A percentile compares a stretch with the other conserved stretches of the same genome.
phyloP scores from a whole-genome alignment of 1,140 invertebrate species.

The Eumaeus atala region DNA sequence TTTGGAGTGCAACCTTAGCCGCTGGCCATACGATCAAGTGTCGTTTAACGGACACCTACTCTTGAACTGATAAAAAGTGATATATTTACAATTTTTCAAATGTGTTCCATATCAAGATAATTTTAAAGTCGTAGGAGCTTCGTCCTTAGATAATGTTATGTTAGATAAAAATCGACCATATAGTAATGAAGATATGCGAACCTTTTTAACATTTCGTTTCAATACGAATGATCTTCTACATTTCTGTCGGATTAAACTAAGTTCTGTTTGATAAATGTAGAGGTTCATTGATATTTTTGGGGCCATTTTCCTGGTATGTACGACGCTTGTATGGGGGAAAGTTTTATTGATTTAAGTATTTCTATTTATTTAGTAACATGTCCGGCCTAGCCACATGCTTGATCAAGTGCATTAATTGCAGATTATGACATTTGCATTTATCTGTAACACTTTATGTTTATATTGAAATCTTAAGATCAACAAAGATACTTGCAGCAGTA shows the following conservation, averaged over 20 bases:
- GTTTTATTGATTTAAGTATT: slow-evolving; percentile 21
- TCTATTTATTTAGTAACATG: slow-evolving; percentile 25
- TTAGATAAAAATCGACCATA: slow-evolving; percentile 29
- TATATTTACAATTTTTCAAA: slow-evolving; percentile 28
- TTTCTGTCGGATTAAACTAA: slow-evolving; percentile 57
- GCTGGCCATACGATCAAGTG: background rate
- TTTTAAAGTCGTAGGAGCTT: slow-evolving; percentile 50
- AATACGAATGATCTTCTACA: slow-evolving; percentile 45
- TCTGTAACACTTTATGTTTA: too few species aligned
- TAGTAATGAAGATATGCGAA: slow-evolving; percentile 27
- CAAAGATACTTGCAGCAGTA: too few species aligned
- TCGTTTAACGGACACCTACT: background rate
- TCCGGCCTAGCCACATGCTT: background rate
- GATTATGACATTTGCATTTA: too few species aligned
- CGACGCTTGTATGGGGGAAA: slow-evolving; percentile 20
- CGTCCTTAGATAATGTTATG: slow-evolving; percentile 17
- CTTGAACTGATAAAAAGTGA: slow-evolving; percentile 8
- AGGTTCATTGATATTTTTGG: slow-evolving; percentile 46
- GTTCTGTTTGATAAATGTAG: slow-evolving; percentile 58
- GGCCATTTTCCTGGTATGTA: slow-evolving; percentile 36
- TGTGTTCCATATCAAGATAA: slow-evolving; percentile 52
- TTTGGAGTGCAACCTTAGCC: background rate
- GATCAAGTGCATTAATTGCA: too few species aligned
- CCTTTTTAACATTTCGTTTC: slow-evolving; percentile 31
- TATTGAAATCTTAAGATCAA: too few species aligned